Evolutionary conservation across 2,888 invertebrate genomes (phyloP).

Genomic region (Sinotaia quadrata): DNA sequence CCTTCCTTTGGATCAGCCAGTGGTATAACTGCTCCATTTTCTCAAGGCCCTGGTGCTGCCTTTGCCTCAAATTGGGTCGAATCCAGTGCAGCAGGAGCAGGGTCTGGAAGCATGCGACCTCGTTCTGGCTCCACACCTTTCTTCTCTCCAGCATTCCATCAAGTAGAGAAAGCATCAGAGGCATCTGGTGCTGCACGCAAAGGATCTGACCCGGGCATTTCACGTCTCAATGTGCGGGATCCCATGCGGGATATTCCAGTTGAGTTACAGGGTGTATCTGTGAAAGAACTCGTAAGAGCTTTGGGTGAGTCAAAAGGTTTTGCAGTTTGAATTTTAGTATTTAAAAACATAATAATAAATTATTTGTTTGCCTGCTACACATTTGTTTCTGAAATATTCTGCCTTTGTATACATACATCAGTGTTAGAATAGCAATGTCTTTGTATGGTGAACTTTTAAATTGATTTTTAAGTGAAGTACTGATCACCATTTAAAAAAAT

Average conservation of each 20-base stretch:
- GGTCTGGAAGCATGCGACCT: conserved; percentile 15
- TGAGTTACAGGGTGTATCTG: conserved; percentile 79
- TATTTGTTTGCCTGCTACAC: no score
- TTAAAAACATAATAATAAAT: no score
- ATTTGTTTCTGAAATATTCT: no score
- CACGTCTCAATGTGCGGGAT: conserved; percentile 33
- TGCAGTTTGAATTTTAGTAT: no score
- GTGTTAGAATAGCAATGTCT: no score
- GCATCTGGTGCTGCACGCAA: conserved; percentile 25
- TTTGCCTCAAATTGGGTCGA: conserved; percentile 3
- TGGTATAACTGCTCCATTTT: neutral
- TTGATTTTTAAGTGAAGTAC: no score
- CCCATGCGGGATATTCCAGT: conserved; percentile 59
- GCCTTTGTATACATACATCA: no score
- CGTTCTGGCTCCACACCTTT: conserved; percentile 23
- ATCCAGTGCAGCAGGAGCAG: conserved; percentile 2
- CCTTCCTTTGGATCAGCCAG: conserved; percentile 10
- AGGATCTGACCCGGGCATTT: conserved; percentile 35
- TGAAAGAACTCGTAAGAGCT: conserved; percentile 82
- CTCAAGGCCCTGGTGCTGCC: neutral
- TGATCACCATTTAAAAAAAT: no score
- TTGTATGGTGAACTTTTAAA: no score
- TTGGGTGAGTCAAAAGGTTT: conserved; percentile 78
- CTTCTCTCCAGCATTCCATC: conserved; percentile 1
- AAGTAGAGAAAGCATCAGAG: neutral